Evolutionary conservation across 1,140 invertebrate species (phyloP).

Genomic region (Cepaea nemoralis): DNA sequence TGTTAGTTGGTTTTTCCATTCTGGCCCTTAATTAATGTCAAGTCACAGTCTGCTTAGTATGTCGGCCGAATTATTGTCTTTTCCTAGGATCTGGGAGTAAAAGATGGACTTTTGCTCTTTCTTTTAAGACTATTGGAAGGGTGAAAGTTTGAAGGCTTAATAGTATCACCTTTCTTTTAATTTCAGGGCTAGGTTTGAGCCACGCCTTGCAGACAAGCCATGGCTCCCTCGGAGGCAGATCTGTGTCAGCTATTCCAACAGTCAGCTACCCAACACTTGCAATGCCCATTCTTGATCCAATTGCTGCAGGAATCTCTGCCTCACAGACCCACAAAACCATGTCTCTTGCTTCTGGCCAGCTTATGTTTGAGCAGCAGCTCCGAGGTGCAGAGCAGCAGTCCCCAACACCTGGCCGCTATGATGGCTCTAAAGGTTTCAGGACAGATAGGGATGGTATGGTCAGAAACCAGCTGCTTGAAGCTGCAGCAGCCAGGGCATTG

Average conservation of each 20-base stretch:
- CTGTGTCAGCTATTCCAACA: constrained; percentile 49
- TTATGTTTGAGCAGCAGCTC: constrained; percentile 48
- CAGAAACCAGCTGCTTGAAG: constrained; percentile 27
- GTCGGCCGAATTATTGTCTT: too few species aligned
- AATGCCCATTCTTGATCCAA: constrained; percentile 51
- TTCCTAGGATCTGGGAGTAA: too few species aligned
- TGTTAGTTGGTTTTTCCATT: too few species aligned
- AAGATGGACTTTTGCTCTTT: too few species aligned
- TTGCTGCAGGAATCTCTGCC: background rate
- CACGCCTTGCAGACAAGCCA: constrained; percentile 49
- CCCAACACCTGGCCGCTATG: constrained; percentile 11
- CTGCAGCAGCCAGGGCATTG: constrained; percentile 27
- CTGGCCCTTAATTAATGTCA: too few species aligned
- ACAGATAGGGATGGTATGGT: constrained; percentile 16
- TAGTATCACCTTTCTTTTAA: too few species aligned
- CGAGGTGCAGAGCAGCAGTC: constrained; percentile 23
- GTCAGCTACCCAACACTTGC: constrained; percentile 54
- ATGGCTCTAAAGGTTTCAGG: background rate
- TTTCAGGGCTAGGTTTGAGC: constrained; percentile 55
- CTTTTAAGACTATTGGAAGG: too few species aligned
- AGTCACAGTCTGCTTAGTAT: too few species aligned
- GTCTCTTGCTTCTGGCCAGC: constrained; percentile 43
- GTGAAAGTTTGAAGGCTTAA: too few species aligned
- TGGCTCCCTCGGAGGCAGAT: constrained; percentile 45
- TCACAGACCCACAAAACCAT: constrained; percentile 51